Conservation (phyloP, 2,113 vertebrate genomes). For the Rhineura floridana region DNA sequence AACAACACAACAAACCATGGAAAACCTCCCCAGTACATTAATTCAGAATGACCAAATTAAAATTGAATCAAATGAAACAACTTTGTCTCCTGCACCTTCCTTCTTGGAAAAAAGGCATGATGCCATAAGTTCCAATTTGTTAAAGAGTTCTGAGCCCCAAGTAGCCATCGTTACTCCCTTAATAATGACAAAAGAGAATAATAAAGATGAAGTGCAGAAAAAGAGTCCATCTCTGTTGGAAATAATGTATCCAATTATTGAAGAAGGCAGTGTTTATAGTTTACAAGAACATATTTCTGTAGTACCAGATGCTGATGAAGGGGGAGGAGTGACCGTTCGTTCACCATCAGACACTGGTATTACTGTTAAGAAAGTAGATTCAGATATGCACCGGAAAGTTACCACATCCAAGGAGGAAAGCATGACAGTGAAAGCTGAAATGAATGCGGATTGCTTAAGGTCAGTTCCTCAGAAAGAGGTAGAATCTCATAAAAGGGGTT, state of each 20-base stretch:
- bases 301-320: constrained; percentile 14
- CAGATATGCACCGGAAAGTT: constrained; percentile 24
- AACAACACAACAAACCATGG: background rate
- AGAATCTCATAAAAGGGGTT: background rate
- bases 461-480: background rate
- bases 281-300: constrained; percentile 43
- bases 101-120: constrained; percentile 68
- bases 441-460: background rate
- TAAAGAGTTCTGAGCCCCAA: constrained; percentile 76
- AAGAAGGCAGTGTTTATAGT: constrained; percentile 49
- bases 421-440: background rate
- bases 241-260: constrained; percentile 47
- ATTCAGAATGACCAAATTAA: constrained; percentile 18
- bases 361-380: constrained; percentile 30
- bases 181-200: constrained; percentile 70
- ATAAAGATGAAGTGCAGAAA: constrained; percentile 30
- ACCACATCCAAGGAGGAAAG: constrained; percentile 11
- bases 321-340: background rate
- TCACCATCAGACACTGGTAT: background rate
- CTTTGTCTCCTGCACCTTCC: constrained; percentile 13
- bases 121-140: constrained; percentile 14
- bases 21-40: constrained; percentile 29
- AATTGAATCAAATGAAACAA: constrained; percentile 1
- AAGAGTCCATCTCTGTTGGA: constrained; percentile 17
- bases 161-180: constrained; percentile 80